phyloP scores from a whole-genome alignment of 2,113 vertebrate genomes.

The Heloderma charlesbogerti region DNA sequence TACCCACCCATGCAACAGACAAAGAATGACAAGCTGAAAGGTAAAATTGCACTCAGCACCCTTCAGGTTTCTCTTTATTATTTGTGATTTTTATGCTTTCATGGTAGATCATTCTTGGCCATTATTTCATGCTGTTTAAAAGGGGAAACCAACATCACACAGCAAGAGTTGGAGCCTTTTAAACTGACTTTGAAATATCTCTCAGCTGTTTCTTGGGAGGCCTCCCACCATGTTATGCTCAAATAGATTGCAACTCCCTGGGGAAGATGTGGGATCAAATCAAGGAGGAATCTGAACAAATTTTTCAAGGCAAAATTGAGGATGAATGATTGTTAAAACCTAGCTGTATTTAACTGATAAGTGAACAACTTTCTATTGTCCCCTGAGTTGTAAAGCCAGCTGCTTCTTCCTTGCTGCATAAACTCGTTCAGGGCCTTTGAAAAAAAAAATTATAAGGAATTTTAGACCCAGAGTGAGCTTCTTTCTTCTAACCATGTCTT shows the following conservation, averaged over 20 bases:
- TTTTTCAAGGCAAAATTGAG: neutral
- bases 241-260: conserved; percentile 24
- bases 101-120: conserved; percentile 54
- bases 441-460: neutral
- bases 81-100: conserved; percentile 54
- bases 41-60: conserved; percentile 24
- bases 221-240: conserved; percentile 22
- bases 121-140: conserved; percentile 34
- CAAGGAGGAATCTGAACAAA: neutral
- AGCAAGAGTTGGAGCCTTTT: conserved; percentile 1
- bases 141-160: neutral
- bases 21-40: conserved; percentile 54
- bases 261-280: conserved; percentile 11
- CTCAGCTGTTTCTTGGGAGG: conserved; percentile 22
- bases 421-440: neutral
- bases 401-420: neutral
- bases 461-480: neutral
- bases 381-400: neutral
- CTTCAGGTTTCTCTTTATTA: conserved; percentile 34
- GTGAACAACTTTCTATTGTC: too few species aligned
- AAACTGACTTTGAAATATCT: conserved; percentile 14
- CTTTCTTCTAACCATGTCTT: neutral
- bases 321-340: neutral
- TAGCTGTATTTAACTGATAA: neutral
- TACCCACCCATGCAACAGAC: conserved; percentile 38